Percentiles rank a stretch among this genome's conserved stretches.
Evolutionary conservation across 2,113 vertebrate genomes (phyloP).

Genomic region (Albula glossodonta): DNA sequence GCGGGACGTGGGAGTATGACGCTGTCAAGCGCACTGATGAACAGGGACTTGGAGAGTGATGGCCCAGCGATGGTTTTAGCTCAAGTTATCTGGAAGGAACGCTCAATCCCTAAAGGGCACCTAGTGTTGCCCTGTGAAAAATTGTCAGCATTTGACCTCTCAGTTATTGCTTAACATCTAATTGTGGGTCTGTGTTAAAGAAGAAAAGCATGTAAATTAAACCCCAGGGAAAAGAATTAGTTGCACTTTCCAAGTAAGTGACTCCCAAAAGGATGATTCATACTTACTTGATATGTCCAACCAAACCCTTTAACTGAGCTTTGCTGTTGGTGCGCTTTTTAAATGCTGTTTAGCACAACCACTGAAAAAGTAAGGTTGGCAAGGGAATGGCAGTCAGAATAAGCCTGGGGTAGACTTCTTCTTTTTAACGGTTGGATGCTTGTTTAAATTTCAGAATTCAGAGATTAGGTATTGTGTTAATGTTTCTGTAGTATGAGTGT

Average conservation of each 20-base stretch:
- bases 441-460: too few relatives aligned
- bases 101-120: not conserved
- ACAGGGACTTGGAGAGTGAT: not conserved
- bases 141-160: not conserved
- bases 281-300: not conserved
- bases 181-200: not conserved
- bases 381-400: too few relatives aligned
- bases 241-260: not conserved
- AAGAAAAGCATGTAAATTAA: not conserved
- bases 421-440: too few relatives aligned
- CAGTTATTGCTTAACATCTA: not conserved
- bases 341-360: not conserved
- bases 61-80: not conserved
- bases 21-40: not conserved
- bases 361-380: not conserved
- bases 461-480: too few relatives aligned
- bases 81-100: not conserved
- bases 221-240: not conserved
- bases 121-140: not conserved
- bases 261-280: too few relatives aligned
- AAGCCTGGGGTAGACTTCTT: too few relatives aligned
- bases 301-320: not conserved
- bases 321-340: too few relatives aligned
- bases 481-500: too few relatives aligned
- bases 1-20: not conserved